A percentile compares a stretch with the other conserved stretches of the same genome.
phyloP scores from a whole-genome alignment of 2,888 invertebrate species.

The Scaptomyza flava region DNA sequence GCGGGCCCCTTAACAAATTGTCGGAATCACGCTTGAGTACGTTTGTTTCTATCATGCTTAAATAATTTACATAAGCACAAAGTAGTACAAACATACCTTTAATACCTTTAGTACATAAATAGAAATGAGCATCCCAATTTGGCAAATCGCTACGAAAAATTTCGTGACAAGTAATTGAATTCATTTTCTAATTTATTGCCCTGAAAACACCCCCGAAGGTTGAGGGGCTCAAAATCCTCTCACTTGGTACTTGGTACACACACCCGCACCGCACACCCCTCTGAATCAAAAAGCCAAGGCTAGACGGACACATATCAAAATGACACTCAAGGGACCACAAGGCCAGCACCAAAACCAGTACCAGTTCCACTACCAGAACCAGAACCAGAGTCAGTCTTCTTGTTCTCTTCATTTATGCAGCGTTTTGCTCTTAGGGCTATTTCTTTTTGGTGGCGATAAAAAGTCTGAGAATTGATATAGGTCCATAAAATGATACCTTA shows the following conservation, averaged over 20 bases:
- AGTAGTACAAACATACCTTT: slow-evolving; percentile 5
- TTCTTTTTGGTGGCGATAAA: slow-evolving; percentile 57
- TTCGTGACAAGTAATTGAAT: slow-evolving; percentile 79
- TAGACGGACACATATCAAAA: slow-evolving; percentile 72
- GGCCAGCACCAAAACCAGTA: slow-evolving; percentile 30
- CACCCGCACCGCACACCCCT: background rate
- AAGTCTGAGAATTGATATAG: slow-evolving; percentile 77
- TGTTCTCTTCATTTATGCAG: slow-evolving; percentile 61
- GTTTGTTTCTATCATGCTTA: slow-evolving; percentile 24
- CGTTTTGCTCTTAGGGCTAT: slow-evolving; percentile 57
- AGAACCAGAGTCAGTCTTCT: background rate
- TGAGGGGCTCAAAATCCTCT: slow-evolving; percentile 27
- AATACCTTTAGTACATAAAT: slow-evolving; percentile 37
- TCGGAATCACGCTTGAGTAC: slow-evolving; percentile 18
- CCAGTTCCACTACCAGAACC: background rate
- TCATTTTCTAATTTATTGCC: slow-evolving; percentile 80
- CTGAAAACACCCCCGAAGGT: slow-evolving; percentile 61
- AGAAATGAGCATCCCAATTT: slow-evolving; percentile 67
- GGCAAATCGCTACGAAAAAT: slow-evolving; percentile 72
- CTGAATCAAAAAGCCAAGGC: slow-evolving; percentile 23
- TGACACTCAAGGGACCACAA: slow-evolving; percentile 78
- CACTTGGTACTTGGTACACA: slow-evolving; percentile 14
- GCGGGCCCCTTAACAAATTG: slow-evolving; percentile 15
- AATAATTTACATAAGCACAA: slow-evolving; percentile 50
- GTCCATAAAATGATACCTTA: slow-evolving; percentile 67